Percentiles rank a stretch among this genome's conserved stretches.
phyloP scores from a whole-genome alignment of 2,888 invertebrate genomes.

The Nymphalis urticae region DNA sequence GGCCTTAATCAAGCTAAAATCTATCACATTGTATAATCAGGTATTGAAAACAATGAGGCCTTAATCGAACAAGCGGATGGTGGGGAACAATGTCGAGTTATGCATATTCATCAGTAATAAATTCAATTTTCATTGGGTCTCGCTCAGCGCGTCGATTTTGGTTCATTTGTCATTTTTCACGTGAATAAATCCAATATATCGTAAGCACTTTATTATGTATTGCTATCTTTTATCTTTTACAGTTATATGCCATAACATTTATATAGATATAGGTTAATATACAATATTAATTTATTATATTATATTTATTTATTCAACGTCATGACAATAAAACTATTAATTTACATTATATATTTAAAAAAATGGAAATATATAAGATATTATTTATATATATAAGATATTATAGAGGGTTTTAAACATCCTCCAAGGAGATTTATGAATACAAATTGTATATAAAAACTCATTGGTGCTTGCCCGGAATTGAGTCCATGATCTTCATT shows the following conservation, averaged over 20 bases:
- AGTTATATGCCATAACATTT: not conserved
- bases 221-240: not conserved
- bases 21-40: conserved; percentile 49
- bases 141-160: conserved; percentile 69
- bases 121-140: conserved; percentile 71
- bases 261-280: not conserved
- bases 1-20: conserved; percentile 37
- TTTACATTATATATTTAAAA: too few relatives aligned
- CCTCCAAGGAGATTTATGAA: too few relatives aligned
- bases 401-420: too few relatives aligned
- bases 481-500: too few relatives aligned
- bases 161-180: conserved; percentile 72
- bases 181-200: conserved; percentile 49
- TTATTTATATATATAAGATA: too few relatives aligned
- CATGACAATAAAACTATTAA: too few relatives aligned
- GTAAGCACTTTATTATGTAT: conserved; percentile 6
- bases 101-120: conserved; percentile 76
- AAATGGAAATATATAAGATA: too few relatives aligned
- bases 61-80: conserved; percentile 44
- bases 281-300: too few relatives aligned
- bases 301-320: too few relatives aligned
- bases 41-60: conserved; percentile 56
- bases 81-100: conserved; percentile 62
- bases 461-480: too few relatives aligned
- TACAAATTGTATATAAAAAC: too few relatives aligned